Conservation (phyloP, 1,140 invertebrate genomes). For the Ericerus pela region DNA sequence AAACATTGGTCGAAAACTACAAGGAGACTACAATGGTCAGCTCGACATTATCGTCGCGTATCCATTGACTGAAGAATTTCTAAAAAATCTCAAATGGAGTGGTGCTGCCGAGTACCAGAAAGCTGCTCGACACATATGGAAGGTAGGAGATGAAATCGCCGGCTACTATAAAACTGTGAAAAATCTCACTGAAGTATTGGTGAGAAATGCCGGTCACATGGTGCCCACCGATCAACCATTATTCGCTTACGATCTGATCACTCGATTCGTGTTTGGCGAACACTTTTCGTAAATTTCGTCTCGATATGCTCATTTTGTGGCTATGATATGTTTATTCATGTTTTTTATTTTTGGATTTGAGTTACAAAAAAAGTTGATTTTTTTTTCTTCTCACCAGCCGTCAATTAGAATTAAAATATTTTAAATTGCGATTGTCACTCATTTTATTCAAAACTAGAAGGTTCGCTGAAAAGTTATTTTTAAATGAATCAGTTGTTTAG, state of each 20-base stretch:
- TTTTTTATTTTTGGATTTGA: no score
- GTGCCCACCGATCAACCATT: conserved; percentile 65
- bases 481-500: no score
- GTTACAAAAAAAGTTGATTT: no score
- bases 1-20: conserved; percentile 48
- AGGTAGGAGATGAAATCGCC: conserved; percentile 18
- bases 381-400: no score
- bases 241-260: conserved; percentile 59
- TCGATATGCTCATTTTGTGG: no score
- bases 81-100: conserved; percentile 44
- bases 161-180: conserved; percentile 21
- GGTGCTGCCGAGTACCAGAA: conserved; percentile 45
- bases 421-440: no score
- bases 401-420: no score
- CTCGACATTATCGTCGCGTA: conserved; percentile 72
- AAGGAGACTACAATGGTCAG: conserved; percentile 55
- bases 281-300: no score
- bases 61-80: conserved; percentile 54
- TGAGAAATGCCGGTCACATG: conserved; percentile 71
- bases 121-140: conserved; percentile 35
- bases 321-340: no score
- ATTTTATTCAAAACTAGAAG: no score
- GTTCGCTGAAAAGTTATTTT: no score
- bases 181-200: conserved; percentile 61
- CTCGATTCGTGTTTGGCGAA: conserved; percentile 53